Conservation (phyloP, 2,888 invertebrate genomes). For the Reticulitermes lucifugus region DNA sequence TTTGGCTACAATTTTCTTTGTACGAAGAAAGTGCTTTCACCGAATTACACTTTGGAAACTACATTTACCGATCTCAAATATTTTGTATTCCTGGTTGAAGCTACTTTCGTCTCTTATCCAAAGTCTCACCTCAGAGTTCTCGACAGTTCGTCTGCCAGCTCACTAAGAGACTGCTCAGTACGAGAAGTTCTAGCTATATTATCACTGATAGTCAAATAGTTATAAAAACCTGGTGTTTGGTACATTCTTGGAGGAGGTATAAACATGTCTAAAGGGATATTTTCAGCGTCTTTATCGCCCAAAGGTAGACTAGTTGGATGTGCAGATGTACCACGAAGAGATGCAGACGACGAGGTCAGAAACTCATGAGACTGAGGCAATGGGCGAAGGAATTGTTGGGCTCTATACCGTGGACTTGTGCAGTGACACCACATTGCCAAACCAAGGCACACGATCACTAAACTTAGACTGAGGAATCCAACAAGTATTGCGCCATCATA, state of each 20-base stretch:
- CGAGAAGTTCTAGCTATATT: background rate
- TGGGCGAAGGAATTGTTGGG: background rate
- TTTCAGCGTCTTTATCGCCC: conserved; percentile 28
- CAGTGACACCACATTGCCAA: conserved; percentile 45
- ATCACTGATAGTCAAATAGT: conserved; percentile 22
- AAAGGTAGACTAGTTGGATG: background rate
- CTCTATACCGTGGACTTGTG: background rate
- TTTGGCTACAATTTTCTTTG: too few relatives aligned
- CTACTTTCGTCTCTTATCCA: too few relatives aligned
- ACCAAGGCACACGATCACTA: conserved; percentile 41
- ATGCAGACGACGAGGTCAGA: background rate
- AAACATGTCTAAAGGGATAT: conserved; percentile 43
- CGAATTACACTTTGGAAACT: too few relatives aligned
- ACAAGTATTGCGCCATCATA: conserved; percentile 46
- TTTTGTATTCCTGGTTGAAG: too few relatives aligned
- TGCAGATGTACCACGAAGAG: background rate
- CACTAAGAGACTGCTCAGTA: background rate
- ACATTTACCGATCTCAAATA: too few relatives aligned
- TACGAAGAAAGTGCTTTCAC: too few relatives aligned
- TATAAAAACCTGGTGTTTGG: conserved; percentile 43
- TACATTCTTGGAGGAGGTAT: conserved; percentile 47
- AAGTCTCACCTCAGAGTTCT: conserved; percentile 4
- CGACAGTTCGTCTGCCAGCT: background rate
- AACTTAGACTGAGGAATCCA: conserved; percentile 40
- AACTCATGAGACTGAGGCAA: too few relatives aligned